phyloP scores from a whole-genome alignment of 2,113 vertebrate species.

The Notarius quadriscutis region DNA sequence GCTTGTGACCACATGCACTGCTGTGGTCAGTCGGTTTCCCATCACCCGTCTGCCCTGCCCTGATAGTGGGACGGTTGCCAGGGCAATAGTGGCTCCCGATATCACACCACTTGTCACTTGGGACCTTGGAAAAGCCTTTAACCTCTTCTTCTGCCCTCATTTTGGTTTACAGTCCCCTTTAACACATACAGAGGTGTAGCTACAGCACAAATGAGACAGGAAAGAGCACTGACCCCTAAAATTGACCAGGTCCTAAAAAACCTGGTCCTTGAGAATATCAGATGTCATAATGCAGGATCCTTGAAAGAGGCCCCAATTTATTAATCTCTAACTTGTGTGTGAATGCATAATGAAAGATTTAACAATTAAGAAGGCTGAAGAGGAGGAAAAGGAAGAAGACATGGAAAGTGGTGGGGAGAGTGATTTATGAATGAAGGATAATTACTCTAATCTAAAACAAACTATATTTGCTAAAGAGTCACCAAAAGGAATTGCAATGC shows the following conservation, averaged over 20 bases:
- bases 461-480: neutral
- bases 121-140: conserved; percentile 55
- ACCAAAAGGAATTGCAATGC: neutral
- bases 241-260: neutral
- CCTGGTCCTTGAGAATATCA: neutral
- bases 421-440: neutral
- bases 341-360: neutral
- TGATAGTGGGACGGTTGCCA: conserved; percentile 65
- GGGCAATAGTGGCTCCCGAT: conserved; percentile 57
- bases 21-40: conserved; percentile 54
- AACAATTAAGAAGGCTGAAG: neutral
- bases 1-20: conserved; percentile 57
- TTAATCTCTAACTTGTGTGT: neutral
- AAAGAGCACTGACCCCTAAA: neutral
- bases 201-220: neutral
- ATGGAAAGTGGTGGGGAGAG: neutral
- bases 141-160: neutral
- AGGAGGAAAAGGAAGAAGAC: neutral
- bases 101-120: conserved; percentile 52
- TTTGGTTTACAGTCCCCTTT: neutral
- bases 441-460: neutral
- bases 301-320: neutral
- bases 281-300: neutral
- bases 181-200: neutral
- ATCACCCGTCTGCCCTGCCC: conserved; percentile 56